Base-by-base conservation (phyloP, 2,113 vertebrate species). In the Microtus montanus region DNA sequence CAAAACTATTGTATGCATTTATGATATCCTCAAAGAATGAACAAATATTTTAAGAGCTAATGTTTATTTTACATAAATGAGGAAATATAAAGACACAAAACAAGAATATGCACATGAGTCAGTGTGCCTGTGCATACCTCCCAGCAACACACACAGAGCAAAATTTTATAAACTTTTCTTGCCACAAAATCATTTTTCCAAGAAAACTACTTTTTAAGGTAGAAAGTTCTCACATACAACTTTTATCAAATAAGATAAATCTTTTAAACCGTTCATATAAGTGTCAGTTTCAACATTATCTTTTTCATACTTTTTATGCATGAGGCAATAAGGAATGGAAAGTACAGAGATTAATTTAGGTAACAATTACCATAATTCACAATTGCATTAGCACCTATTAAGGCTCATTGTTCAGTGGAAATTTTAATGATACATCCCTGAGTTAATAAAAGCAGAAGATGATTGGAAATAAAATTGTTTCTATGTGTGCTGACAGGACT, bases 351-450 rank as follows among this genome's bases (percentile, higher is more conserved):
- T 98, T 98, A 98, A 98, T 99, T 98, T 98, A 98, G 97, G 97
- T 98, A 98, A 98, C 98, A 99, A 98, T 98, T 98, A 98, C 96
- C 96, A 98, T 96, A 98, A 98, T 98, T 98, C 97, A 98, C 97
- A 98, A 98, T 98, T 98, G 92, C 97, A 98, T 98, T 99, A 98
- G 96, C 97, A 98, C 97, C 96, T 98, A 98, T 98, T 99, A 99
- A 98, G 94, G 95, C 95, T 98, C 98, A 98, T 98, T 98, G 98
- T 98, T 99, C 97, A 98, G 75, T 97, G 91, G 98, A 98, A 98
- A 98, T 98, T 98, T 98, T 98, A 99, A 98, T 98, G 96, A 98
- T 98, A 98, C 87, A 98, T 98, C 98, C 95, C 95, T 98, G 97
- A 98, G 94, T 97, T 98, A 99, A 98, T 97, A 98, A 98, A 98